Conservation (phyloP, 1,140 invertebrate species). For the Phenacoccus solenopsis region DNA sequence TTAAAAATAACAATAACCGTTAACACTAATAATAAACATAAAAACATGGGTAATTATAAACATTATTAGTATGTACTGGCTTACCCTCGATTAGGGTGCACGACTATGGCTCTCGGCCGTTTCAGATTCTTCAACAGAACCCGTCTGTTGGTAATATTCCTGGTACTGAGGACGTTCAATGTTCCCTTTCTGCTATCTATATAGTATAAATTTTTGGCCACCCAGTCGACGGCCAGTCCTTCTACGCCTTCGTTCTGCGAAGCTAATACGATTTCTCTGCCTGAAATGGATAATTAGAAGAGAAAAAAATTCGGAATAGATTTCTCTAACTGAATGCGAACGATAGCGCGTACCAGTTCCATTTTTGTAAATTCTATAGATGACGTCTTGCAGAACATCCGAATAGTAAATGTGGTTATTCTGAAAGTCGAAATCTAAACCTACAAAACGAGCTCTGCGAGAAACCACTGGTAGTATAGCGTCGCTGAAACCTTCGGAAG, state of each 20-base stretch:
- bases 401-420: slow-evolving; percentile 93
- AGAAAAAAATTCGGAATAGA: neutral
- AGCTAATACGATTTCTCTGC: slow-evolving; percentile 79
- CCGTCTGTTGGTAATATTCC: slow-evolving; percentile 68
- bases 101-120: slow-evolving; percentile 84
- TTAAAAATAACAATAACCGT: slow-evolving; percentile 5
- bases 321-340: neutral
- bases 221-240: slow-evolving; percentile 93
- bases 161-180: slow-evolving; percentile 79
- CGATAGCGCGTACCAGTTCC: slow-evolving; percentile 50
- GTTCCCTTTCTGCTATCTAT: slow-evolving; percentile 94
- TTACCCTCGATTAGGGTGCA: slow-evolving; percentile 84
- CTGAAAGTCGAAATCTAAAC: slow-evolving; percentile 87
- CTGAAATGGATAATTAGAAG: slow-evolving; percentile 27
- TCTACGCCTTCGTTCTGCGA: slow-evolving; percentile 96
- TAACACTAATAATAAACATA: neutral
- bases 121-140: slow-evolving; percentile 79
- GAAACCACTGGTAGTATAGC: slow-evolving; percentile 86
- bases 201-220: slow-evolving; percentile 93
- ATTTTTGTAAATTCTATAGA: slow-evolving; percentile 79
- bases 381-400: slow-evolving; percentile 92
- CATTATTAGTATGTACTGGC: slow-evolving; percentile 18
- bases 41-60: neutral
- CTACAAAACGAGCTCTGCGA: slow-evolving; percentile 82
- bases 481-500: slow-evolving; percentile 81